Conservation (phyloP, 2,888 invertebrate genomes). For the Busseola fusca region DNA sequence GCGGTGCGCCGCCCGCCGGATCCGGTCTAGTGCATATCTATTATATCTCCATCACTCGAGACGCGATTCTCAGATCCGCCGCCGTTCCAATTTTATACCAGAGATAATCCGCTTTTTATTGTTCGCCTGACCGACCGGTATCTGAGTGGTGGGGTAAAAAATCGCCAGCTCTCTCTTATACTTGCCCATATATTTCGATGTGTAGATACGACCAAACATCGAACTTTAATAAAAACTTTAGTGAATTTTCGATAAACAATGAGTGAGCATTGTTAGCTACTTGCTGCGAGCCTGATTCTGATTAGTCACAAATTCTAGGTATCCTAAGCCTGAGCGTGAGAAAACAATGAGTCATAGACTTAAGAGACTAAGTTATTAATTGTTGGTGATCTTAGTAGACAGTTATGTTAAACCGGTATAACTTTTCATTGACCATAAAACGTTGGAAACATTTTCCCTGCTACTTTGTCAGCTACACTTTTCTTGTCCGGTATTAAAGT, state of each 20-base stretch:
- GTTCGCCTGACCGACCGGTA: conserved; percentile 66
- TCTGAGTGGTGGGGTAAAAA: conserved; percentile 60
- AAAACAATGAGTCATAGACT: conserved; percentile 79
- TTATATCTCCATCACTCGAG: conserved; percentile 82
- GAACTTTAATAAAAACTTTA: conserved; percentile 48
- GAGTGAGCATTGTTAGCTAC: conserved; percentile 39
- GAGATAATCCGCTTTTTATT: conserved; percentile 82
- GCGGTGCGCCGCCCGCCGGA: conserved; percentile 78
- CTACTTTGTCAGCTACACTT: conserved; percentile 40
- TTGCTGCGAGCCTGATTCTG: conserved; percentile 70
- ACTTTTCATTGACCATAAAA: conserved; percentile 52
- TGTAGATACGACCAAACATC: conserved; percentile 58
- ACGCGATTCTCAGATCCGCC: conserved; percentile 78
- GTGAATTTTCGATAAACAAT: conserved; percentile 55
- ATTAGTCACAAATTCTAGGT: conserved; percentile 80
- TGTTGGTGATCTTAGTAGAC: conserved; percentile 55
- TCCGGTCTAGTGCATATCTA: conserved; percentile 87
- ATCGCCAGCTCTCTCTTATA: conserved; percentile 67
- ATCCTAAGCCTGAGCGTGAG: conserved; percentile 69
- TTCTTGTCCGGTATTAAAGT: conserved; percentile 50
- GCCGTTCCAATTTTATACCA: conserved; percentile 83
- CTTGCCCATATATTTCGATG: conserved; percentile 61
- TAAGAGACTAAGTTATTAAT: conserved; percentile 57
- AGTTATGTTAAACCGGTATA: conserved; percentile 58
- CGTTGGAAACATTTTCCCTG: conserved; percentile 48